Conservation (phyloP, 2,797 vertebrate species). For the Argyrosomus regius region DNA sequence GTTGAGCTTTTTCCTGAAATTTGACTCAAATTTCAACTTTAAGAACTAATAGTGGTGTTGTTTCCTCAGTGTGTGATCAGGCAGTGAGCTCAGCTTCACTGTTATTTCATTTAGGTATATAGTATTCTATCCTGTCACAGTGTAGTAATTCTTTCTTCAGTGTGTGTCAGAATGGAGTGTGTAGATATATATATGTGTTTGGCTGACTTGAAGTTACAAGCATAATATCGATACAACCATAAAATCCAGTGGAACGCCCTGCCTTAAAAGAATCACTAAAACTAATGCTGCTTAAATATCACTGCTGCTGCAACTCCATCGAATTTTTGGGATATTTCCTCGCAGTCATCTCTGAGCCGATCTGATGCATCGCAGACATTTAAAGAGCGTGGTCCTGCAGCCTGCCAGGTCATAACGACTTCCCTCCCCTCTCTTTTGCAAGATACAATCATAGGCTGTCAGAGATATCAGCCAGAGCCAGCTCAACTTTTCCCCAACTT, state of each 20-base stretch:
- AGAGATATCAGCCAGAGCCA: conserved; percentile 68
- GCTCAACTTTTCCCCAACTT: conserved; percentile 76
- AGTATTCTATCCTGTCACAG: too few relatives aligned
- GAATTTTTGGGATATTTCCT: neutral
- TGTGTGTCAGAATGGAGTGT: conserved; percentile 1
- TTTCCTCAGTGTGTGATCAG: neutral
- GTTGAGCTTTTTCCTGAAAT: neutral
- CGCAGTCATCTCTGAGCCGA: conserved; percentile 8
- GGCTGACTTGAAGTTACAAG: neutral
- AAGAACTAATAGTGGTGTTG: neutral
- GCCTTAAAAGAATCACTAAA: conserved; percentile 11
- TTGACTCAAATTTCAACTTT: neutral
- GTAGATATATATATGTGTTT: neutral
- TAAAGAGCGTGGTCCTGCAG: conserved; percentile 62
- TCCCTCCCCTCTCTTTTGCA: conserved; percentile 57
- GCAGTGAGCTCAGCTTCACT: neutral
- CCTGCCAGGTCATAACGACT: conserved; percentile 68
- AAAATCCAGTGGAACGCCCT: neutral
- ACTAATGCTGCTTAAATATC: conserved; percentile 18
- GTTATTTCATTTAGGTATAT: neutral
- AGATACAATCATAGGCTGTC: conserved; percentile 76
- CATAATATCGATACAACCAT: neutral
- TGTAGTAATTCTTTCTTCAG: neutral
- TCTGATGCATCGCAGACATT: conserved; percentile 59
- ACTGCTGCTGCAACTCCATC: conserved; percentile 13